Conservation (phyloP, 1,140 invertebrate genomes). For the Chironomus striatipennis region DNA sequence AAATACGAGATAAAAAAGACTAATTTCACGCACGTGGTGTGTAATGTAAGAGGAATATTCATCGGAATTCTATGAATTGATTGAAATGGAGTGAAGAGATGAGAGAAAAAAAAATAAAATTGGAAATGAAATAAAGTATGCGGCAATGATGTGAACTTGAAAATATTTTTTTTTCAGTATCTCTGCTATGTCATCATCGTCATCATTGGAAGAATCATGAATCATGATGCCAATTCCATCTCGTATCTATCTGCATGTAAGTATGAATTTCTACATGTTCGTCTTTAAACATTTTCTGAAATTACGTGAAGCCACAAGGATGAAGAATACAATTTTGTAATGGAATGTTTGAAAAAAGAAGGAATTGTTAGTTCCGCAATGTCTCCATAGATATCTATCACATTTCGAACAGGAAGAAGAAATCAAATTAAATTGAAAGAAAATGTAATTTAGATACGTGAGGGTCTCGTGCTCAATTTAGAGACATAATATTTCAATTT, state of each 20-base stretch:
- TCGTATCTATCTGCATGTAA: too few relatives aligned
- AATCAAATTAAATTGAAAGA: not conserved
- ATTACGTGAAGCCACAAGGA: too few relatives aligned
- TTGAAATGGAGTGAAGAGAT: not conserved
- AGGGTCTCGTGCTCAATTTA: not conserved
- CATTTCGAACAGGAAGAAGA: not conserved
- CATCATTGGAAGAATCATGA: not conserved
- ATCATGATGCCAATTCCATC: too few relatives aligned
- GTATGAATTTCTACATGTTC: too few relatives aligned
- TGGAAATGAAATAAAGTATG: not conserved
- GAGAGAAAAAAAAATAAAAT: not conserved
- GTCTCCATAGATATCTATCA: not conserved
- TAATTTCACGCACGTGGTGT: conserved; percentile 20
- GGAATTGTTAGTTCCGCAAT: not conserved
- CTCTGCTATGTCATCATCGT: conserved; percentile 3
- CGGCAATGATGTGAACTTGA: conserved; percentile 3
- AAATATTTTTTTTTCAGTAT: not conserved
- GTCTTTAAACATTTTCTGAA: too few relatives aligned
- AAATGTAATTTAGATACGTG: not conserved
- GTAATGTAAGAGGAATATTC: not conserved
- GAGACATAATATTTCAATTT: conserved; percentile 13
- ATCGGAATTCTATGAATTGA: not conserved
- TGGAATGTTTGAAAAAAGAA: too few relatives aligned
- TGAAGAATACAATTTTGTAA: too few relatives aligned
- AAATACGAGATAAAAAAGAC: not conserved